Evolutionary conservation across 1,140 invertebrate genomes (phyloP), one percentile per base, ranked within the genome.

Genomic region (Dendroctonus ponderosae): DNA sequence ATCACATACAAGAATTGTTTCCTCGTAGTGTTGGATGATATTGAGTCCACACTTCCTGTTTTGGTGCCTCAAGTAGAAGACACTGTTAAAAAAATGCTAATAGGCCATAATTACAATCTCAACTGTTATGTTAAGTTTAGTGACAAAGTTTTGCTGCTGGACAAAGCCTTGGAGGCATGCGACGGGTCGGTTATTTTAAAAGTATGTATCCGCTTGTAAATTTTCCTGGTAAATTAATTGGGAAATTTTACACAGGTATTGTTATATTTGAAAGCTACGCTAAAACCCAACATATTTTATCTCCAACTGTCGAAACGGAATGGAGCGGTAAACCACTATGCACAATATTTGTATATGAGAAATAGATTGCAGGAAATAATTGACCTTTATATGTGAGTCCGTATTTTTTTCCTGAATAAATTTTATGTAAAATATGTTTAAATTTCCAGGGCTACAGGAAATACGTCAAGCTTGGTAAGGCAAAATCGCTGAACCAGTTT

Each of bases 141-240:
- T 42, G 67, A 76, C 56, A 77, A 77, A 69, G 14, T 74, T 39
- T 53, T 65, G 40, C 62, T 77, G 6, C 57, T 77, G 14, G 70
- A 76, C 68, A 58, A 68, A 66, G 72, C 74, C 41, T n/a, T 75
- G 48, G 66, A 72, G 9, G 72, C 68, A 43, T 62, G 51, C 56
- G 74, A 77, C 71, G 75, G 71, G 14, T 70, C 76, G 71, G 54
- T 76, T 56, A 77, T 77, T 39, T 50, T 67, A n/a, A 53, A 51
- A 49, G 12, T 59, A 26, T 26, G 11, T 42, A 15, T 42, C 26
- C 26, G 26, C 26, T 26, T 26, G 26, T 26, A 26, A 26, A 26
- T 26, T 3, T 26, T 60, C 39, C 39, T 39, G 0, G 12, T 9
- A 39, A 43, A 39, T 8, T 38, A 14, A 7, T n/a, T 26, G 26